phyloP scores from a whole-genome alignment of 37 sponge, comb jelly and placozoan species.

The Ephydatia muelleri region DNA sequence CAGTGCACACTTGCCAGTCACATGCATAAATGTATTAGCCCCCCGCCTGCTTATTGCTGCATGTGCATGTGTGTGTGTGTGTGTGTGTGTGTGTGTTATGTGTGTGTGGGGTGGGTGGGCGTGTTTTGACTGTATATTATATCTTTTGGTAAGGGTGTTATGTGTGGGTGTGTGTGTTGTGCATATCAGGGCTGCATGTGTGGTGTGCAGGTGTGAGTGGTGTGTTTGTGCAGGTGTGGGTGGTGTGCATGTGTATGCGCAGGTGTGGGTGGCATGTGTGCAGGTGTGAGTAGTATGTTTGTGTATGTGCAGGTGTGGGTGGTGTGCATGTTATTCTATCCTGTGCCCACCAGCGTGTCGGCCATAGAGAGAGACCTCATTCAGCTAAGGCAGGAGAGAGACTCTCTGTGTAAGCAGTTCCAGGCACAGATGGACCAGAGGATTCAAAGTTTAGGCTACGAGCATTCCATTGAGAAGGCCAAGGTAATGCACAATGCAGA shows the following conservation, averaged over 20 bases:
- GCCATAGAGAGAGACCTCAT: not conserved
- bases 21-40: not conserved
- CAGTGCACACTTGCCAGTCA: no score
- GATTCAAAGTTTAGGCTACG: not conserved
- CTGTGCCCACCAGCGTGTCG: not conserved
- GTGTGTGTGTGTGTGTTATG: not conserved
- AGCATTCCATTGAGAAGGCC: conserved; percentile 17
- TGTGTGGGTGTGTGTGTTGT: not conserved
- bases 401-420: conserved; percentile 1
- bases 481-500: not conserved
- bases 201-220: not conserved
- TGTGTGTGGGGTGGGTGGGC: not conserved
- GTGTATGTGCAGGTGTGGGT: not conserved
- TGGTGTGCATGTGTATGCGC: not conserved
- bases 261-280: not conserved
- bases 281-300: not conserved
- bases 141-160: not conserved
- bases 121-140: not conserved
- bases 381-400: conserved; percentile 10
- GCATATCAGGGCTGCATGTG: not conserved
- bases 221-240: not conserved
- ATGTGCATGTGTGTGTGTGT: conserved; percentile 1
- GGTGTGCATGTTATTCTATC: no score
- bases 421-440: conserved; percentile 11
- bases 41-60: not conserved